Conservation (phyloP, 1,140 invertebrate genomes). For the Steinernema feltiae region DNA sequence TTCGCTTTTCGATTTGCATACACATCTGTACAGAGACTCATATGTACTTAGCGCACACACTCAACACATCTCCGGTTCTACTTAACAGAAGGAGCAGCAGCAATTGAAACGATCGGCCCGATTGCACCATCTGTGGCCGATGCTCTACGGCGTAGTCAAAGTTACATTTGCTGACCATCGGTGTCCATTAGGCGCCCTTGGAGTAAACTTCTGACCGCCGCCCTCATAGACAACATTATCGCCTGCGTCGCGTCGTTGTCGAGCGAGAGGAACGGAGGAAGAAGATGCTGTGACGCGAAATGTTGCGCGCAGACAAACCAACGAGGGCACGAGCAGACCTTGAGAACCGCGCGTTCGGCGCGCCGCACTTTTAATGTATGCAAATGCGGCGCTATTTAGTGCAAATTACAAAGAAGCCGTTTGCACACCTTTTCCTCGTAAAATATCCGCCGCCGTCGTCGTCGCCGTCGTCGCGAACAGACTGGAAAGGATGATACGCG, state of each 20-base stretch:
- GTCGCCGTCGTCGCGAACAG: too few species aligned
- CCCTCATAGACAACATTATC: background rate
- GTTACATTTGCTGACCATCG: background rate
- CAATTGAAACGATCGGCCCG: too few species aligned
- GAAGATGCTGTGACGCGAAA: background rate
- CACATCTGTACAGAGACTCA: too few species aligned
- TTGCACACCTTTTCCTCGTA: background rate
- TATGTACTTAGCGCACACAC: too few species aligned
- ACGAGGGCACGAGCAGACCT: background rate
- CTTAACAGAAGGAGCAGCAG: too few species aligned
- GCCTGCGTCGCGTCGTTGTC: background rate
- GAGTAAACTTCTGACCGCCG: background rate
- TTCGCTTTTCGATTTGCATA: too few species aligned
- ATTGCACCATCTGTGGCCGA: too few species aligned
- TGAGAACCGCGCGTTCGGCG: too few species aligned
- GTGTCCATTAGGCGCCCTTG: background rate
- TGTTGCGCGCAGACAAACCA: slow-evolving; percentile 1
- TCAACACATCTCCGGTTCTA: too few species aligned
- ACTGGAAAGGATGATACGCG: background rate
- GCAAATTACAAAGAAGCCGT: slow-evolving; percentile 6
- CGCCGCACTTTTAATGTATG: slow-evolving; percentile 9
- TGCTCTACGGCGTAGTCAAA: background rate
- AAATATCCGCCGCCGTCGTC: background rate
- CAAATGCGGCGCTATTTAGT: background rate
- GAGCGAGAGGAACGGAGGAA: background rate